phyloP scores from a whole-genome alignment of 2,797 vertebrate genomes.

The Xenops minutus region DNA sequence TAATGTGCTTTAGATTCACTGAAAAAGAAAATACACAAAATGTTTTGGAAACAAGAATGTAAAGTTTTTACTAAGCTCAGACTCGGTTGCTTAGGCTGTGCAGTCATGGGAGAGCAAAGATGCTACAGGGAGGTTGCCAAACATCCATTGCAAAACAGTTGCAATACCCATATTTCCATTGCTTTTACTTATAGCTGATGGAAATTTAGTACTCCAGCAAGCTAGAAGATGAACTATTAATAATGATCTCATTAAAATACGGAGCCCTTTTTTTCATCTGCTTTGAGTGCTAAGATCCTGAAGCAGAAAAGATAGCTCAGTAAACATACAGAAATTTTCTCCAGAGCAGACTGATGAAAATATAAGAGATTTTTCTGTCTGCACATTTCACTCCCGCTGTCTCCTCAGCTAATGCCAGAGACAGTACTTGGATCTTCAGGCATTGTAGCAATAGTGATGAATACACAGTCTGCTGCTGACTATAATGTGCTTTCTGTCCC shows the following conservation, averaged over 20 bases:
- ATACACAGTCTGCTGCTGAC: background rate
- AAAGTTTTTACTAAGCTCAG: background rate
- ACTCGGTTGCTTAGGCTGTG: background rate
- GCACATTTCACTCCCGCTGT: background rate
- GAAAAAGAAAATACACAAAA: background rate
- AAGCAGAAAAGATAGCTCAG: background rate
- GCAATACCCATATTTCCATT: background rate
- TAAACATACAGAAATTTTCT: slow-evolving; percentile 25
- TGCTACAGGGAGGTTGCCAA: background rate
- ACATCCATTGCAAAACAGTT: background rate
- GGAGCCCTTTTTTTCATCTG: background rate
- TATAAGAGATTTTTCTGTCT: slow-evolving; percentile 18
- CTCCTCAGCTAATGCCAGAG: slow-evolving; percentile 28
- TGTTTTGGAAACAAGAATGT: background rate
- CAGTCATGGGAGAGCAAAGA: background rate
- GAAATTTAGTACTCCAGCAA: background rate
- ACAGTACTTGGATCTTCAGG: slow-evolving; percentile 3
- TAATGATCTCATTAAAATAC: background rate
- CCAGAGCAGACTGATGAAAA: slow-evolving; percentile 26
- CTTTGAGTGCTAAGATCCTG: slow-evolving; percentile 3
- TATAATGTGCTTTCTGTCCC: slow-evolving; percentile 34
- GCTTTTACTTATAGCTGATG: background rate
- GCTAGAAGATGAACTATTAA: background rate
- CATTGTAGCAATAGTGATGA: background rate
- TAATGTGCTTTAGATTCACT: background rate